Evolutionary conservation across 2,113 vertebrate genomes (phyloP).

Genomic region (Xiphophorus hellerii): DNA sequence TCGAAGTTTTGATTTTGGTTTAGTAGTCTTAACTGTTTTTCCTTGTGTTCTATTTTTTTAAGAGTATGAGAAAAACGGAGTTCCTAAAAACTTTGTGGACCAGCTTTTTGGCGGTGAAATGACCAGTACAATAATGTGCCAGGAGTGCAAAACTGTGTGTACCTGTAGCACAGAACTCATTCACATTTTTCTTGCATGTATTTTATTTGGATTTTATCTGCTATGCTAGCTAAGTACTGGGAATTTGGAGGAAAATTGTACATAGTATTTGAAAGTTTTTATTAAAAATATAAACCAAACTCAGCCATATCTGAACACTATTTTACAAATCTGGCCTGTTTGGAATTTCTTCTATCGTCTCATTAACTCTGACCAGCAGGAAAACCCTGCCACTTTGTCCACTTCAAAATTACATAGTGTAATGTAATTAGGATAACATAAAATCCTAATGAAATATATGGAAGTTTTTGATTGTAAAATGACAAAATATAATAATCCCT

Average conservation of each 20-base stretch:
- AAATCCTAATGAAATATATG: not conserved
- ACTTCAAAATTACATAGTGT: not conserved
- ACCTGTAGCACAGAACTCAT: not conserved
- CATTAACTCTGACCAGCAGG: not conserved
- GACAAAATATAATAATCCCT: not conserved
- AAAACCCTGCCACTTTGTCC: not conserved
- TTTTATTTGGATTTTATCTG: not conserved
- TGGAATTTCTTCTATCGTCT: not conserved
- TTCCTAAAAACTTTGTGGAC: conserved; percentile 88
- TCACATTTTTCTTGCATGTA: not conserved
- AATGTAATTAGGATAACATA: not conserved
- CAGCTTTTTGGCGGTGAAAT: conserved; percentile 93
- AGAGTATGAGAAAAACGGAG: conserved; percentile 91
- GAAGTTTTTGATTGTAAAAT: not conserved
- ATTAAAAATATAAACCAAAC: not conserved
- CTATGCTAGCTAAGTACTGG: not conserved
- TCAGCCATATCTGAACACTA: not conserved
- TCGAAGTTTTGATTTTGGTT: not conserved
- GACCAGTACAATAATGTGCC: conserved; percentile 96
- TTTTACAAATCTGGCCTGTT: not conserved
- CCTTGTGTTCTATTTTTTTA: conserved; percentile 21
- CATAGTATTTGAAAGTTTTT: not conserved
- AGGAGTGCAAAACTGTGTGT: conserved; percentile 90
- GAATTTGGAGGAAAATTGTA: not conserved
- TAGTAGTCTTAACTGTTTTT: not conserved